Evolutionary conservation across 2,797 vertebrate species (phyloP), one percentile per base, ranked within the genome.

Genomic region (Crenuchus spilurus): DNA sequence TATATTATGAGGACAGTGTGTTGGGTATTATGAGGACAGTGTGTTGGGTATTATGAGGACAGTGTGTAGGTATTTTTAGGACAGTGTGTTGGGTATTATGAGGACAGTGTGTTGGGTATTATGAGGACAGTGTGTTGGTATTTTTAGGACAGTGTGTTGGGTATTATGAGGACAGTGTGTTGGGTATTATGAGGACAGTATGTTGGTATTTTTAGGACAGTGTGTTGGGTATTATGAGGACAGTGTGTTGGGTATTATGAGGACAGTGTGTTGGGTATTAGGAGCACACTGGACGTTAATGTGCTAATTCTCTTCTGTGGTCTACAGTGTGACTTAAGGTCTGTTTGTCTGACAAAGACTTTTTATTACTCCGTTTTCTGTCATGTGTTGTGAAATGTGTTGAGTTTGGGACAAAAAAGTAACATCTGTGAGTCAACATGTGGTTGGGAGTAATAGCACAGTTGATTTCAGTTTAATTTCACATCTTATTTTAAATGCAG

Each of bases 401-500:
- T n/a, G 13, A n/a, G 6, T 63, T 46, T 44, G 46, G 18, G 16
- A 28, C n/a, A 63, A 46, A 14, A 3, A 18, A 60, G 57, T 10
- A 63, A 46, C 61, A 63, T 44, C 61, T 63, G 61, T 63, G 22
- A 63, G 20, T 13, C 18, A 24, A 33, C 13, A 2, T 60, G 60
- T 28, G 60, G 24, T 30, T 63, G 9, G 16, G 22, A 39, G 37
- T 63, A 44, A 63, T 14, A 63, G 24, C 7, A 1, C 9, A 30
- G 3, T 28, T 30, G 39, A 41, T 64, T 28, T 46, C 16, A 46
- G 14, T 20, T 10, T 64, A 41, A 30, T 11, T 31, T 64, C 39
- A 30, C 61, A 46, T 46, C 22, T 4, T 10, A 46, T 64, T 64
- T 46, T 7, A 64, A 46, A 64, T 18, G 16, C 13, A 46, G 24